phyloP scores from a whole-genome alignment of 2,888 invertebrate genomes.

The Acronicta leporina region DNA sequence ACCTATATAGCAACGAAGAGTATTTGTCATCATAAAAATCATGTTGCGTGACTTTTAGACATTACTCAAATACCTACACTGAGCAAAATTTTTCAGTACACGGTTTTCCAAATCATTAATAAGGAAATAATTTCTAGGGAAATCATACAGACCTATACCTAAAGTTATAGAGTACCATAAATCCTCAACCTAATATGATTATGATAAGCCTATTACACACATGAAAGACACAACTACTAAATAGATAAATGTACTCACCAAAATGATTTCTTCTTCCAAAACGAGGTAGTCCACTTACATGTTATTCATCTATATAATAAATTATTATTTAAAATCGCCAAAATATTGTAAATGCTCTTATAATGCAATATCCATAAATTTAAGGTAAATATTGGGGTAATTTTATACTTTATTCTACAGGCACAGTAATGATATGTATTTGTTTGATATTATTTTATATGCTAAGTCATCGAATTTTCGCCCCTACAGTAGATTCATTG shows the following conservation, averaged over 20 bases:
- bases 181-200: constrained; percentile 27
- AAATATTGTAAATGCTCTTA: constrained; percentile 59
- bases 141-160: background rate
- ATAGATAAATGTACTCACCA: constrained; percentile 55
- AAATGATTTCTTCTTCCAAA: constrained; percentile 45
- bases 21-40: background rate
- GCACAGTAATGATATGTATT: constrained; percentile 87
- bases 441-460: constrained; percentile 70
- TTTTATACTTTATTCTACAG: constrained; percentile 77
- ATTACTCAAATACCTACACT: constrained; percentile 15
- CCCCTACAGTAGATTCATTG: constrained; percentile 49
- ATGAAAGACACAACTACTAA: constrained; percentile 10
- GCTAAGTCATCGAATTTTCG: constrained; percentile 67
- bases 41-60: constrained; percentile 8
- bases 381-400: constrained; percentile 64
- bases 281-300: constrained; percentile 51
- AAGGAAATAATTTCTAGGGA: background rate
- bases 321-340: constrained; percentile 50
- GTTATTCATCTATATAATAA: constrained; percentile 38
- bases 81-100: constrained; percentile 10
- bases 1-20: background rate
- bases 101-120: constrained; percentile 1
- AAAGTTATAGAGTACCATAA: constrained; percentile 2
- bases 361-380: constrained; percentile 59
- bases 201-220: constrained; percentile 16